Evolutionary conservation across 2,888 invertebrate genomes (phyloP).

Genomic region (Cheilosia soror): DNA sequence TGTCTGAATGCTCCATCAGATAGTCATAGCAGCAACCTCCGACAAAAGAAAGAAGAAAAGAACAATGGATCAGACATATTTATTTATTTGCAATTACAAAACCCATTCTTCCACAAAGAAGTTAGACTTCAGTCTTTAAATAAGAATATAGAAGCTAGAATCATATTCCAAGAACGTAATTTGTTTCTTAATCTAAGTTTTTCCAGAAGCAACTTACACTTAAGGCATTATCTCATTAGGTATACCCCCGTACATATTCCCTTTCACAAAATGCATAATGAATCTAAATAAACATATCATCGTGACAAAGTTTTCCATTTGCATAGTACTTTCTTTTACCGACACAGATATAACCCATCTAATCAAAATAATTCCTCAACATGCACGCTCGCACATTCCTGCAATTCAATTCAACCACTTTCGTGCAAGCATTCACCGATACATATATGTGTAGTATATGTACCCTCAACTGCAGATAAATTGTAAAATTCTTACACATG

Average conservation of each 20-base stretch:
- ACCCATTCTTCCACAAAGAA: too few species aligned
- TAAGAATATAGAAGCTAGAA: too few species aligned
- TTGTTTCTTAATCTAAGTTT: too few species aligned
- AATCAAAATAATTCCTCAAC: constrained; percentile 17
- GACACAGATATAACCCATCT: background rate
- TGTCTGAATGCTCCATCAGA: too few species aligned
- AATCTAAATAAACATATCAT: background rate
- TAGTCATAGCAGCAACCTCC: too few species aligned
- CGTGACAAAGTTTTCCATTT: background rate
- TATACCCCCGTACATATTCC: background rate
- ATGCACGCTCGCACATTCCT: constrained; percentile 5
- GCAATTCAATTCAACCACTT: background rate
- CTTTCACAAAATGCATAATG: background rate
- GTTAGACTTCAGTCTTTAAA: too few species aligned
- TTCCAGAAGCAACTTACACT: background rate
- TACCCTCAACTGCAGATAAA: constrained; percentile 53
- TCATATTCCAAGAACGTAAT: too few species aligned
- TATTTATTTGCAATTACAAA: too few species aligned
- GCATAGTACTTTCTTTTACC: background rate
- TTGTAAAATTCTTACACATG: constrained; percentile 60
- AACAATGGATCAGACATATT: too few species aligned
- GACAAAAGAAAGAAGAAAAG: too few species aligned
- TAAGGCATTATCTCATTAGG: background rate
- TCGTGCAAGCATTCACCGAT: constrained; percentile 8
- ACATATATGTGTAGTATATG: background rate